These are phyloP conservation scores for Suricata suricatta DNA, from an alignment of 2,113 vertebrate species.

Conservation along the genomic window DNA sequence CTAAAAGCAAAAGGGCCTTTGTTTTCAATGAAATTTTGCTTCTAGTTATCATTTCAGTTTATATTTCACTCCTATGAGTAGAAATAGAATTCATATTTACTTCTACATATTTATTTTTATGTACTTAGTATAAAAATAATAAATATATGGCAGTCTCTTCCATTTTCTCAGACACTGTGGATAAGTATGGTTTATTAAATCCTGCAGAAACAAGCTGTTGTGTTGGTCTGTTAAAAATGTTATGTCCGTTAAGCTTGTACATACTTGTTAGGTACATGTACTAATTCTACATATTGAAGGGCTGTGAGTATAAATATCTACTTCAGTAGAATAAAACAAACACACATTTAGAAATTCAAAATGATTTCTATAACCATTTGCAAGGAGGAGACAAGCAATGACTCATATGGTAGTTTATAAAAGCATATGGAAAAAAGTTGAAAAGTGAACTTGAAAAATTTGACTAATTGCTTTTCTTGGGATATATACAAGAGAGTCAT, in stretches of 20 bases:
- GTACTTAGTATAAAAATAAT: slow-evolving; percentile 64
- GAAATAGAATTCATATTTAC: not conserved
- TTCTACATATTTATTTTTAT: slow-evolving; percentile 58
- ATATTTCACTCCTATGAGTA: not conserved
- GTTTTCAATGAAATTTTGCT: slow-evolving; percentile 18
- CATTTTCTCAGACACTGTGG: slow-evolving; percentile 72
- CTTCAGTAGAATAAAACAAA: slow-evolving; percentile 78
- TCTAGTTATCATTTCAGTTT: slow-evolving; percentile 27
- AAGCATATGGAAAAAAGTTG: slow-evolving; percentile 71
- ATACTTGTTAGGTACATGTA: slow-evolving; percentile 74
- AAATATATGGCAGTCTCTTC: slow-evolving; percentile 45
- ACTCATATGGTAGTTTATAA: slow-evolving; percentile 64
- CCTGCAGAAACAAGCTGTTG: slow-evolving; percentile 79
- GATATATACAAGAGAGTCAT: slow-evolving; percentile 60
- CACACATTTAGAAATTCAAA: slow-evolving; percentile 77
- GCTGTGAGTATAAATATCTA: slow-evolving; percentile 75
- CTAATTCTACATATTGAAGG: slow-evolving; percentile 79
- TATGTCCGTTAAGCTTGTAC: slow-evolving; percentile 75
- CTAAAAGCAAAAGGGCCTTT: slow-evolving; percentile 17
- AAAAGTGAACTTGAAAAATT: slow-evolving; percentile 74
- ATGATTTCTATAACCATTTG: slow-evolving; percentile 65
- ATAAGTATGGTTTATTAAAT: slow-evolving; percentile 80
- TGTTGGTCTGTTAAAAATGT: slow-evolving; percentile 75
- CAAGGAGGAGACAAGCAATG: slow-evolving; percentile 74
- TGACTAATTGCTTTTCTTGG: slow-evolving; percentile 56